Percentiles rank a stretch among this genome's conserved stretches.
Evolutionary conservation across 2,888 invertebrate species (phyloP).

Genomic region (Ischnus inquisitorius): DNA sequence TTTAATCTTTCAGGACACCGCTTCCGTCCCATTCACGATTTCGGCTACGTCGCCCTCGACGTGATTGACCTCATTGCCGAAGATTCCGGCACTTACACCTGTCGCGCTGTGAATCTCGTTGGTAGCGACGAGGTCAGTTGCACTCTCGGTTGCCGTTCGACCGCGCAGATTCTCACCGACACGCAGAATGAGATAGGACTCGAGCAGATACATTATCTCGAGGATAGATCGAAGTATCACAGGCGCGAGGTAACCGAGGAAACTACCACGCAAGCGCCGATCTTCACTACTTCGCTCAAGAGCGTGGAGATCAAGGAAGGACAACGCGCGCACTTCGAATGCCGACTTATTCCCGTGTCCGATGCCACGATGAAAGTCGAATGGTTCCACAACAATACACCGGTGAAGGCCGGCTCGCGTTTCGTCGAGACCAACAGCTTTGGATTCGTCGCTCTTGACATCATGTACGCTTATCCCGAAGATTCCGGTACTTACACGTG

Average conservation of each 20-base stretch:
- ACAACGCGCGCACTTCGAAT: constrained; percentile 97
- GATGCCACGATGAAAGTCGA: constrained; percentile 97
- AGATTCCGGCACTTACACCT: constrained; percentile 97
- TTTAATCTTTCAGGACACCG: constrained; percentile 89
- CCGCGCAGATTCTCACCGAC: constrained; percentile 93
- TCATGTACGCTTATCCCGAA: constrained; percentile 97
- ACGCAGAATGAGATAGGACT: constrained; percentile 96
- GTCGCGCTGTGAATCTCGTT: constrained; percentile 95
- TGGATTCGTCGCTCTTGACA: constrained; percentile 98
- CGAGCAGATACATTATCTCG: constrained; percentile 95
- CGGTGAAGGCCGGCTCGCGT: constrained; percentile 96
- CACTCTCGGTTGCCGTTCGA: constrained; percentile 90
- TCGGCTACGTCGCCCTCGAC: constrained; percentile 99
- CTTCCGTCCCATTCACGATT: constrained; percentile 98
- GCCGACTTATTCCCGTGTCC: constrained; percentile 96
- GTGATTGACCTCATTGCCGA: constrained; percentile 98
- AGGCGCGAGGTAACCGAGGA: constrained; percentile 92
- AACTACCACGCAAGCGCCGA: constrained; percentile 95
- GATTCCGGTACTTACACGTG: constrained; percentile 98
- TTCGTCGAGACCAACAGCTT: constrained; percentile 99
- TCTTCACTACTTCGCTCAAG: constrained; percentile 96
- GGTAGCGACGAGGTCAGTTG: constrained; percentile 96
- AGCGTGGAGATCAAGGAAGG: constrained; percentile 97
- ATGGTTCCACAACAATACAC: constrained; percentile 97
- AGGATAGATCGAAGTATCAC: constrained; percentile 93